Percentiles rank a stretch among this genome's conserved stretches.
These are phyloP conservation scores for Cydia pomonella DNA, from an alignment of 1,140 invertebrate genomes.

Conservation along the genomic window DNA sequence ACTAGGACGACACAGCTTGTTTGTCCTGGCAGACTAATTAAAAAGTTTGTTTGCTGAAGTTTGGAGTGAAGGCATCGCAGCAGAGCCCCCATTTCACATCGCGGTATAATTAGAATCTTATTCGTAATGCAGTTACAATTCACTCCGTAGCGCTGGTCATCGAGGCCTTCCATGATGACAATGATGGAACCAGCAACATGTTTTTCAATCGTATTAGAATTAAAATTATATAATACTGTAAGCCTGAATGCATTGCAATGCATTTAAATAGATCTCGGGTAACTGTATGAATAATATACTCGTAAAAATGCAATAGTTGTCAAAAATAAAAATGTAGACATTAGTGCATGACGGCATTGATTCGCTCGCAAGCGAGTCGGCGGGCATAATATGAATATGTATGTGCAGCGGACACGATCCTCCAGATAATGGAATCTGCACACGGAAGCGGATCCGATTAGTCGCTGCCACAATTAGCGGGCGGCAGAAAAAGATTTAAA, in stretches of 20 bases:
- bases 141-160: neutral
- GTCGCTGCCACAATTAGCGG: slow-evolving; percentile 63
- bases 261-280: no score
- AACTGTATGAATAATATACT: no score
- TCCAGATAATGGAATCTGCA: slow-evolving; percentile 75
- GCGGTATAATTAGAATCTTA: slow-evolving; percentile 57
- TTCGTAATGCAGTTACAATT: slow-evolving; percentile 26
- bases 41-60: slow-evolving; percentile 76
- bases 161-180: no score
- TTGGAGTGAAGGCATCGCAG: slow-evolving; percentile 61
- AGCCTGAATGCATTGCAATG: no score
- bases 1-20: slow-evolving; percentile 71
- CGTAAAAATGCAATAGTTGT: neutral
- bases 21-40: slow-evolving; percentile 78
- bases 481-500: slow-evolving; percentile 44
- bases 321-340: slow-evolving; percentile 42
- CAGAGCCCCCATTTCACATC: slow-evolving; percentile 61
- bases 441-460: slow-evolving; percentile 71
- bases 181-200: no score
- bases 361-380: slow-evolving; percentile 51
- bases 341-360: slow-evolving; percentile 47
- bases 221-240: no score
- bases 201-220: no score
- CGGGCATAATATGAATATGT: slow-evolving; percentile 70
- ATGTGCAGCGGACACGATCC: slow-evolving; percentile 65